Evolutionary conservation across 1,140 invertebrate species (phyloP), one percentile per base, ranked within the genome.

Genomic region (Bombus polaris): DNA sequence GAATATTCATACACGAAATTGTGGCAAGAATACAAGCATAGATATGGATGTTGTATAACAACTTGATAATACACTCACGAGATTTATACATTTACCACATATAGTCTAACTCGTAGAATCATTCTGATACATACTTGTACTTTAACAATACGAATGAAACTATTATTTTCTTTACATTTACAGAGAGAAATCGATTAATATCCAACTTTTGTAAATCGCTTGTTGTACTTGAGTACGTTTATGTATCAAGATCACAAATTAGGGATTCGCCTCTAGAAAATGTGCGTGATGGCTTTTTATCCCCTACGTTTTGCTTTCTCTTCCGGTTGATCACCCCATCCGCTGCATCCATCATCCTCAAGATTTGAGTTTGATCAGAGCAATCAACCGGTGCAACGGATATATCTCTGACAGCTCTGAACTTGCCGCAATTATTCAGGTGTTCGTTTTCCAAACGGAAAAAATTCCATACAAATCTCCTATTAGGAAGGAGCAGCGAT

Each of bases 381-480:
- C 97, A 97, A 95, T 99, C 98, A 15, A 99, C 96, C 1, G 99
- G 99, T 22, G 98, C 98, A 22, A 99, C 98, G 0, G 98, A 99
- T 37, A 99, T 99, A 93, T 99, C 99, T 57, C 99, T 95, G 0
- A 99, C 99, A 18, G 99, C 99, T 92, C 99, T 96, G 96, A 99
- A 99, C 95, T 99, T 98, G 93, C 99, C 99, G 96, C 99, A 99
- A 95, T 99, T 99, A 95, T 99, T 99, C 32, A 99, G 95, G 96
- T 99, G 99, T 93, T 99, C 99, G 95, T 99, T 99, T 96, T 99
- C 99, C 87, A 99, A 94, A 1, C 99, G 98, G 96, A 99, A 99
- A 95, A 99, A 99, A 94, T 92, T 92, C 89, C 91, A 92, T 70
- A 91, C 70, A 59, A 91, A 92, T 73, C 90, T 81, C 79, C 90